These are phyloP conservation scores for Dendropsophus ebraccatus DNA, from an alignment of 2,113 vertebrate species.

Conservation along the genomic window DNA sequence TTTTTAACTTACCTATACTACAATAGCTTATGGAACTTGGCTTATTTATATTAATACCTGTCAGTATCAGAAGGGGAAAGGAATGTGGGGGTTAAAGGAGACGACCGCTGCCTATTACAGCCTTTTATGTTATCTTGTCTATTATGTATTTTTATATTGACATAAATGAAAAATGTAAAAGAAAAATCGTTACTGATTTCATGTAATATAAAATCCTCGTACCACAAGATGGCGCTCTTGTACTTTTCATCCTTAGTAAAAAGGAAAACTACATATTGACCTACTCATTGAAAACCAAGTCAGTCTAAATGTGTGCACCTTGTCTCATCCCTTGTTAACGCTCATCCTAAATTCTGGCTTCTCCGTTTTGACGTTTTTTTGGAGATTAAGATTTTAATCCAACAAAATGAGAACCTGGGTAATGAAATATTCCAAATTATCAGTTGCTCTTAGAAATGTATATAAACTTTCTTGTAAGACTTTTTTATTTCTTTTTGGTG, in stretches of 20 bases:
- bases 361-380: not conserved
- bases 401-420: not conserved
- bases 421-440: not conserved
- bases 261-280: not conserved
- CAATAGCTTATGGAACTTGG: too few relatives aligned
- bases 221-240: slow-evolving; percentile 54
- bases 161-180: not conserved
- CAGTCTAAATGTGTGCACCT: not conserved
- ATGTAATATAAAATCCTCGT: not conserved
- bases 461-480: not conserved
- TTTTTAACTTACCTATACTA: too few relatives aligned
- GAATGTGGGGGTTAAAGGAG: too few relatives aligned
- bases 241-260: not conserved
- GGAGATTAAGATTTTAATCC: slow-evolving; percentile 5
- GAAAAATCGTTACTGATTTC: not conserved
- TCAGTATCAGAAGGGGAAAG: too few relatives aligned
- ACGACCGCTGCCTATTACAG: not conserved
- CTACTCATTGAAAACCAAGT: not conserved
- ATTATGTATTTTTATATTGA: not conserved
- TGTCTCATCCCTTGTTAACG: not conserved
- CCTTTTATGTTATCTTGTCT: not conserved
- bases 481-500: not conserved
- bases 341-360: not conserved
- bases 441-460: not conserved
- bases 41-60: too few relatives aligned